phyloP scores from a whole-genome alignment of 1,140 invertebrate species.

The Trachelipus rathkii region DNA sequence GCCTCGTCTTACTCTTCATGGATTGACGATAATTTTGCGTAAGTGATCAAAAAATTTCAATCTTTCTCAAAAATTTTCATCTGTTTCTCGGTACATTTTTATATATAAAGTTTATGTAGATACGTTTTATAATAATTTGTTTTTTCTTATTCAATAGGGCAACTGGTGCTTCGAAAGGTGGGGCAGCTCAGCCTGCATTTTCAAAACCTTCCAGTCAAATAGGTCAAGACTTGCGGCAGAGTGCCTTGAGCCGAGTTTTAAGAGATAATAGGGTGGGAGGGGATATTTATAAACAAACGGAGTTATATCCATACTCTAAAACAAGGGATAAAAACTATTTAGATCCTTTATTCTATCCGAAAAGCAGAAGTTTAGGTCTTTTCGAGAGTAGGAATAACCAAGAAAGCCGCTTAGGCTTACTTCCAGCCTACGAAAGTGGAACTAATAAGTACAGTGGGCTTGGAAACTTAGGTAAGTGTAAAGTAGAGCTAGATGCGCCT shows the following conservation, averaged over 20 bases:
- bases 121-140: no score
- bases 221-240: not conserved
- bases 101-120: no score
- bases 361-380: not conserved
- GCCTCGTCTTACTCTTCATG: not conserved
- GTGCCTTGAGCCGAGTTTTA: constrained; percentile 8
- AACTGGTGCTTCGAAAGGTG: not conserved
- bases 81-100: no score
- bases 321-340: not conserved
- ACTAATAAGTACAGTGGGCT: not conserved
- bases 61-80: no score
- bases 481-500: no score
- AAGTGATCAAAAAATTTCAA: not conserved
- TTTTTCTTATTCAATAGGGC: not conserved
- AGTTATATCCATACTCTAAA: not conserved
- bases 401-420: not conserved
- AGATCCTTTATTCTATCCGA: not conserved
- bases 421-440: not conserved
- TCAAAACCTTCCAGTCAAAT: not conserved
- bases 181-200: not conserved
- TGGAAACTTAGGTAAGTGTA: not conserved
- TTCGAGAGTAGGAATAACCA: not conserved
- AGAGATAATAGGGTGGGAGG: not conserved
- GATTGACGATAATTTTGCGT: not conserved
- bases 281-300: not conserved